These are phyloP conservation scores for Drosophila fulvimacula DNA, from an alignment of 2,888 invertebrate species.

Conservation along the genomic window DNA sequence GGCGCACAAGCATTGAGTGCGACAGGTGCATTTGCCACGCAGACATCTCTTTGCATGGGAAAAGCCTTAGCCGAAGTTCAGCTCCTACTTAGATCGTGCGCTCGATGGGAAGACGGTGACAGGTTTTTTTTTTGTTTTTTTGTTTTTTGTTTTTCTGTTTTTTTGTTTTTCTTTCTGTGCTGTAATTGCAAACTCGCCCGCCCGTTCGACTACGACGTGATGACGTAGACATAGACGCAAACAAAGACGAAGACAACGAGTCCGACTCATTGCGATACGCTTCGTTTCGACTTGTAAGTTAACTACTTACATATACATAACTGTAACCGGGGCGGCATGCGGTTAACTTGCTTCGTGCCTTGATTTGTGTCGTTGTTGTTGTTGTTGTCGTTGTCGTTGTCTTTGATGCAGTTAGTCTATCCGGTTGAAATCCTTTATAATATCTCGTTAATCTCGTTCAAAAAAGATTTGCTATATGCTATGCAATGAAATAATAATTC, in stretches of 20 bases:
- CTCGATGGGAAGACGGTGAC: conserved; percentile 35
- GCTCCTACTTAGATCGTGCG: conserved; percentile 25
- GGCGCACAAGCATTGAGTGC: conserved; percentile 58
- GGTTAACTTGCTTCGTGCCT: conserved; percentile 9
- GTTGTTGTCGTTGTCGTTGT: background rate
- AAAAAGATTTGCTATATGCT: background rate
- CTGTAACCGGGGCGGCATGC: conserved; percentile 36
- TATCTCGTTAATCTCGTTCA: background rate
- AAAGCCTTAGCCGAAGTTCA: conserved; percentile 10
- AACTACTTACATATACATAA: conserved; percentile 19
- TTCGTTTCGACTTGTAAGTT: background rate
- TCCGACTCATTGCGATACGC: background rate
- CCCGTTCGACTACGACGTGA: background rate
- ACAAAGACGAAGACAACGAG: background rate
- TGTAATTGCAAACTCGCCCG: conserved; percentile 35
- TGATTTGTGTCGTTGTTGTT: conserved; percentile 3
- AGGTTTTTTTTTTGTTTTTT: conserved; percentile 32
- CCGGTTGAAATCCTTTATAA: conserved; percentile 10
- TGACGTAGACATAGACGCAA: no score
- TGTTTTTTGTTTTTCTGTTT: background rate
- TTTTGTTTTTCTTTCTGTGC: background rate
- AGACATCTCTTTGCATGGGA: conserved; percentile 43
- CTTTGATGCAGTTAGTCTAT: conserved; percentile 15
- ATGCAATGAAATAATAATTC: background rate
- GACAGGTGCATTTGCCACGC: conserved; percentile 77